phyloP scores from a whole-genome alignment of 1,140 invertebrate genomes.

The Drosophila navojoa region DNA sequence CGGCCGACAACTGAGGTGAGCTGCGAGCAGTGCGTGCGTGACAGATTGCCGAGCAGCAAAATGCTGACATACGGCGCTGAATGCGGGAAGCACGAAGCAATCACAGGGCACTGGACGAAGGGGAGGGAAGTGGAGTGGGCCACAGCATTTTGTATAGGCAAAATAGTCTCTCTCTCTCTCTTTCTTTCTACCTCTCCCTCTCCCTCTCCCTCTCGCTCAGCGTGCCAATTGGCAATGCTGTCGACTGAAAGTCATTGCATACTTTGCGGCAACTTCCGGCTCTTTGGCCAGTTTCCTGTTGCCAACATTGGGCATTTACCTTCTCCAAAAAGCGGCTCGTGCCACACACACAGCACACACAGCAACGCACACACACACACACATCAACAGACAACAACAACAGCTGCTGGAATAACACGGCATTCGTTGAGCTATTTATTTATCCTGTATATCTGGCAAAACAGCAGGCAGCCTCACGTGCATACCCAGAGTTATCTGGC shows the following conservation, averaged over 20 bases:
- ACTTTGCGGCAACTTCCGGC: slow-evolving; percentile 76
- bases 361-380: slow-evolving; percentile 1
- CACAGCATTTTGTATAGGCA: neutral
- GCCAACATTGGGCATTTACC: slow-evolving; percentile 44
- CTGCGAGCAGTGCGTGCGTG: slow-evolving; percentile 55
- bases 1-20: slow-evolving; percentile 32
- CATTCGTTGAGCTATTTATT: slow-evolving; percentile 45
- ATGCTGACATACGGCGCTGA: slow-evolving; percentile 73
- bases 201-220: neutral
- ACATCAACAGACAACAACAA: slow-evolving; percentile 16
- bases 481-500: neutral
- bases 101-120: neutral
- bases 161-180: slow-evolving; percentile 13
- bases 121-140: too few relatives aligned
- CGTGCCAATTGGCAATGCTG: slow-evolving; percentile 42
- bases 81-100: slow-evolving; percentile 1
- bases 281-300: slow-evolving; percentile 64
- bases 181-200: neutral
- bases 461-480: slow-evolving; percentile 27
- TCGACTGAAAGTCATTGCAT: slow-evolving; percentile 61
- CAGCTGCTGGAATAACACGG: slow-evolving; percentile 12
- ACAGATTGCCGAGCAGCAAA: slow-evolving; percentile 70
- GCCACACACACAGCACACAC: slow-evolving; percentile 23
- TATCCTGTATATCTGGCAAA: slow-evolving; percentile 38
- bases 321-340: slow-evolving; percentile 35